Conservation (phyloP, 2,797 vertebrate species). For the Myotis pilosus region DNA sequence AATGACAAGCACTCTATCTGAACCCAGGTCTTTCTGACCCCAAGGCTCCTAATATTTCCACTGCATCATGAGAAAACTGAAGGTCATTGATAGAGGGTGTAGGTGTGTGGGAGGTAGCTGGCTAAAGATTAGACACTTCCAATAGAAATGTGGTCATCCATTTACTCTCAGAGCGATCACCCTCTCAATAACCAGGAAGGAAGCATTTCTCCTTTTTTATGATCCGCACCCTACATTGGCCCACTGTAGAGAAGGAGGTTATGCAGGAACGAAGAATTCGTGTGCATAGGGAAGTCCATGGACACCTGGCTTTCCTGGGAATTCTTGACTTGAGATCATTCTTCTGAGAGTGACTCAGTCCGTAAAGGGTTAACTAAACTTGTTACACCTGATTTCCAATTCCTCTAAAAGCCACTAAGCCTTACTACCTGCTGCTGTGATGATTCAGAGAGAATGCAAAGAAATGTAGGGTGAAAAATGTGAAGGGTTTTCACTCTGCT, state of each 20-base stretch:
- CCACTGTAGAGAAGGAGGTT: background rate
- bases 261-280: background rate
- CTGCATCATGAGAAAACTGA: background rate
- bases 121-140: background rate
- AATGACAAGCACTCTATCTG: background rate
- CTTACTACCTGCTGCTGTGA: background rate
- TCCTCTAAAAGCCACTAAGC: background rate
- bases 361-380: constrained; percentile 39
- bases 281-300: background rate
- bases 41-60: background rate
- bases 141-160: background rate
- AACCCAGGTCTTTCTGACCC: background rate
- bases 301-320: background rate
- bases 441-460: constrained; percentile 38
- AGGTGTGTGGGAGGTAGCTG: background rate
- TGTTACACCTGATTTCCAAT: constrained; percentile 50
- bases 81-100: background rate
- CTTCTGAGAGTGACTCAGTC: constrained; percentile 20
- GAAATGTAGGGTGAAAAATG: background rate
- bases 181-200: background rate
- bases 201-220: background rate
- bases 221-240: background rate
- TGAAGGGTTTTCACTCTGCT: background rate
- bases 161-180: background rate
- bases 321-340: background rate